Conservation (phyloP, 2,113 vertebrate species). For the Chloroceryle aenea region DNA sequence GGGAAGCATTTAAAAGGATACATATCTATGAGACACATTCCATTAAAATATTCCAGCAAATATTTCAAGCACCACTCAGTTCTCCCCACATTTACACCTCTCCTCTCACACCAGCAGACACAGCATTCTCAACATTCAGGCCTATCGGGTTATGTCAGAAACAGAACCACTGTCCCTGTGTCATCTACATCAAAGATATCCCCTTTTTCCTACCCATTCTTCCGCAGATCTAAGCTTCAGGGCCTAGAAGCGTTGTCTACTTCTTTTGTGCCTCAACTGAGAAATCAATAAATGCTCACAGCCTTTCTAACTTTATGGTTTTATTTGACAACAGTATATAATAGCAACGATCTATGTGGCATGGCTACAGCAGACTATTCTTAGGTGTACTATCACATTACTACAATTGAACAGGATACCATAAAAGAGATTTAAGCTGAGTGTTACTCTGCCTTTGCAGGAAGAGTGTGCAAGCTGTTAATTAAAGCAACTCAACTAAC, state of each 20-base stretch:
- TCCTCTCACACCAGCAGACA: neutral
- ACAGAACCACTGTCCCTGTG: neutral
- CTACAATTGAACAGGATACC: neutral
- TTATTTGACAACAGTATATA: conserved; percentile 45
- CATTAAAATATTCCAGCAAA: neutral
- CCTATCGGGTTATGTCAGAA: neutral
- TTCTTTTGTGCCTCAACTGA: conserved; percentile 31
- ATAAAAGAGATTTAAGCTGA: conserved; percentile 54
- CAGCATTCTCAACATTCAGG: neutral
- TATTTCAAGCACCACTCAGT: neutral
- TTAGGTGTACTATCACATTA: conserved; percentile 3
- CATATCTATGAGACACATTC: neutral
- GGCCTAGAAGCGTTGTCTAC: neutral
- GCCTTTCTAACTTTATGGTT: conserved; percentile 20
- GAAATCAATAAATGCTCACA: conserved; percentile 35
- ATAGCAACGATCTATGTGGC: conserved; percentile 25
- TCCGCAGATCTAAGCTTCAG: neutral
- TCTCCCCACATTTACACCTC: neutral
- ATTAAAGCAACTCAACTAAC: conserved; percentile 22
- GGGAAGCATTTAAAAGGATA: neutral
- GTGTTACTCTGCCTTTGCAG: conserved; percentile 28
- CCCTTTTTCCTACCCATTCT: neutral
- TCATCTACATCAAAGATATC: neutral
- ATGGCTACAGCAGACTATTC: neutral
- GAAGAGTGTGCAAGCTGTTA: conserved; percentile 15